phyloP scores from a whole-genome alignment of 2,797 vertebrate species.

The Coreius guichenoti region DNA sequence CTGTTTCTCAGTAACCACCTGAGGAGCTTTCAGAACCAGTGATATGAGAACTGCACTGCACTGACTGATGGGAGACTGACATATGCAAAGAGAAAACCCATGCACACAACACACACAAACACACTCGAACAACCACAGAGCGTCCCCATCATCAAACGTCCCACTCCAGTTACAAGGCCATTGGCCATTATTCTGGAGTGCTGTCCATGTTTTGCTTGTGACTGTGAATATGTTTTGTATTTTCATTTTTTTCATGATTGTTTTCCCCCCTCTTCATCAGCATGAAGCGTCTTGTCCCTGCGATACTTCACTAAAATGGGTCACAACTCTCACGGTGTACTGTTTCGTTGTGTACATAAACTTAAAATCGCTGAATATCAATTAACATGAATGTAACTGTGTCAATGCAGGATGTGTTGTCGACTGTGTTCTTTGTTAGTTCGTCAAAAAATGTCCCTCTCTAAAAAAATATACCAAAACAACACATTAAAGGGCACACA shows the following conservation, averaged over 20 bases:
- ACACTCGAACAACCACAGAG: conserved; percentile 29
- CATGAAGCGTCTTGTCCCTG: conserved; percentile 13
- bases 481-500: conserved; percentile 11
- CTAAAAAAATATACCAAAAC: conserved; percentile 14
- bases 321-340: conserved; percentile 18
- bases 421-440: neutral
- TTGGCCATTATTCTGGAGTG: conserved; percentile 43
- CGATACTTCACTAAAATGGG: conserved; percentile 39
- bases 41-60: conserved; percentile 34
- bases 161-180: conserved; percentile 52
- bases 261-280: conserved; percentile 25
- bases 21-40: conserved; percentile 27
- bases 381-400: conserved; percentile 6
- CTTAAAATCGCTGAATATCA: conserved; percentile 35
- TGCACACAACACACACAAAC: neutral
- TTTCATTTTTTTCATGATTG: conserved; percentile 24
- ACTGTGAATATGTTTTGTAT: conserved; percentile 33
- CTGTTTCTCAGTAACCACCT: conserved; percentile 31
- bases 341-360: conserved; percentile 39
- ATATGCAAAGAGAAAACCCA: conserved; percentile 12
- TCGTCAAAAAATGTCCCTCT: neutral
- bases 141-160: conserved; percentile 35
- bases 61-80: conserved; percentile 31
- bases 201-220: conserved; percentile 38
- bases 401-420: neutral